Conservation (phyloP, 2,888 invertebrate genomes). For the Rhynchonema sp. region DNA sequence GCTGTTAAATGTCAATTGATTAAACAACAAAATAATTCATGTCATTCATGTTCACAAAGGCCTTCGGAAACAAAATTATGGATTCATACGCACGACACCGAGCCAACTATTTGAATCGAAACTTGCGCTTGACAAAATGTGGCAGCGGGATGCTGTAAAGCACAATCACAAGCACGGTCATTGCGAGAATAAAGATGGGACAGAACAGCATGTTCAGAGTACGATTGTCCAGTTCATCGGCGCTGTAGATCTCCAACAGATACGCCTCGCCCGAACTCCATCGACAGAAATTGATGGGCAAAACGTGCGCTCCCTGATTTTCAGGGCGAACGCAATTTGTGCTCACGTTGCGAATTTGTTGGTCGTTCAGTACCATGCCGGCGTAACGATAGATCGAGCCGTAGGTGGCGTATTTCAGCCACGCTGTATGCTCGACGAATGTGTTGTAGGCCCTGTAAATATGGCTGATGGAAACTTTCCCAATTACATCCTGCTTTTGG, state of each 20-base stretch:
- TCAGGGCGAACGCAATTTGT: constrained; percentile 1
- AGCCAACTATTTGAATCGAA: constrained; percentile 1
- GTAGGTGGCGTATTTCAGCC: constrained; percentile 59
- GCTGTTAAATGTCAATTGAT: too few species aligned
- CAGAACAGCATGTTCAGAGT: neutral
- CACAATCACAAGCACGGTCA: neutral
- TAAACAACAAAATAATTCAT: too few species aligned
- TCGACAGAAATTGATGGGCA: neutral
- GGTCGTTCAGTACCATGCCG: neutral
- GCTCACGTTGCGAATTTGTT: neutral
- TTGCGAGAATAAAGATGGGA: neutral
- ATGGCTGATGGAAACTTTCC: neutral
- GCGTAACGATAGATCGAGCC: constrained; percentile 59
- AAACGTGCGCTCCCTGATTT: neutral
- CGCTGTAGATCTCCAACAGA: neutral
- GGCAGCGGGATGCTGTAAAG: constrained; percentile 1
- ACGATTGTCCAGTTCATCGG: neutral
- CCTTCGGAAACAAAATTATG: too few species aligned
- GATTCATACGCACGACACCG: too few species aligned
- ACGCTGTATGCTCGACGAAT: constrained; percentile 37
- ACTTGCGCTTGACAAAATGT: constrained; percentile 5
- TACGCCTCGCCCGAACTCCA: neutral
- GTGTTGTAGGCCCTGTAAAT: neutral
- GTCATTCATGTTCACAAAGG: too few species aligned
- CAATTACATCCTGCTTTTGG: too few species aligned